Conservation (phyloP, 2,797 vertebrate genomes). For the Lithobates pipiens region DNA sequence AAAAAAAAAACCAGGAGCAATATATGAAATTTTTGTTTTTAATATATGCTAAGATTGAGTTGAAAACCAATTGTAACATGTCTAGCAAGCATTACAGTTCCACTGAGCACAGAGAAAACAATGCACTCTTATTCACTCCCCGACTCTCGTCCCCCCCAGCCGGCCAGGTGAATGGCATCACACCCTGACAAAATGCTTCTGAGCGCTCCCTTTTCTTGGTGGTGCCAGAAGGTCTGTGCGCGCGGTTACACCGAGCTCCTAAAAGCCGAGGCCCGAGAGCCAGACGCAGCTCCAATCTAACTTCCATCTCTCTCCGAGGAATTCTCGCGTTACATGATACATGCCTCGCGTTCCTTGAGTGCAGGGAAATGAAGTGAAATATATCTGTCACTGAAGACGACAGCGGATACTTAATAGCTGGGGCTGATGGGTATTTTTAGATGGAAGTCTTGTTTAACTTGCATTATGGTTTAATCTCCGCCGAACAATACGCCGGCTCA, state of each 20-base stretch:
- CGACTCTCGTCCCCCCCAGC: not conserved
- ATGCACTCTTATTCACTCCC: not conserved
- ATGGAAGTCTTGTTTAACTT: constrained; percentile 72
- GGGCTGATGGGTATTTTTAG: constrained; percentile 72
- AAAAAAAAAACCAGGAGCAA: too few relatives aligned
- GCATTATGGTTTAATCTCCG: constrained; percentile 71
- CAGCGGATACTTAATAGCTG: constrained; percentile 69
- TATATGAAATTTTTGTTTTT: too few relatives aligned
- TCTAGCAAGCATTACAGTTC: not conserved
- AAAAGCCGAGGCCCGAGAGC: constrained; percentile 68
- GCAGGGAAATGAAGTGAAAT: constrained; percentile 74
- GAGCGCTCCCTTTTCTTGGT: constrained; percentile 64
- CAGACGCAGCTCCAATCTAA: constrained; percentile 71
- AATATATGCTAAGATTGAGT: too few relatives aligned
- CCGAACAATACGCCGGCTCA: constrained; percentile 69
- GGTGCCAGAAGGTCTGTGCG: constrained; percentile 81
- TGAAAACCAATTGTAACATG: not conserved
- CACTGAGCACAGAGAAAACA: not conserved
- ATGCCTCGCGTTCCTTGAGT: constrained; percentile 71
- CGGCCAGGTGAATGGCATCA: constrained; percentile 72
- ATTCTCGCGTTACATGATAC: constrained; percentile 72
- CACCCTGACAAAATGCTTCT: constrained; percentile 70
- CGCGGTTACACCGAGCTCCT: constrained; percentile 65
- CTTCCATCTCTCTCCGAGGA: constrained; percentile 70
- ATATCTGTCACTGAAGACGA: constrained; percentile 72